phyloP scores from a whole-genome alignment of 1,140 invertebrate species.

The Drosophila persimilis region DNA sequence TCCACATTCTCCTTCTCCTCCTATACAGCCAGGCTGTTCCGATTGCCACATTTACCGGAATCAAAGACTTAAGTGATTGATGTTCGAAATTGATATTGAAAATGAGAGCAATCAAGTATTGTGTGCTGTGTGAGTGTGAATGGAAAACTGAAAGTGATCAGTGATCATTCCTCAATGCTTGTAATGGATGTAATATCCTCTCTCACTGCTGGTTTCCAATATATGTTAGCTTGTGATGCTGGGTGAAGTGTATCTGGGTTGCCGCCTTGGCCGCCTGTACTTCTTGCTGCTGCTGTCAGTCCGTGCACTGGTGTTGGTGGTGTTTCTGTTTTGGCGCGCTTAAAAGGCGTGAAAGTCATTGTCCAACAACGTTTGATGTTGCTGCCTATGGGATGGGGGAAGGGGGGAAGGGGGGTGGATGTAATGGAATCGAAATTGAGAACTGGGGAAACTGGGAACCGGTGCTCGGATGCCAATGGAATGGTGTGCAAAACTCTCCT shows the following conservation, averaged over 20 bases:
- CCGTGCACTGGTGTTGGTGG: constrained; percentile 16
- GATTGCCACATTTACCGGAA: no score
- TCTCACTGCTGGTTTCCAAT: no score
- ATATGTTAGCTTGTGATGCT: background rate
- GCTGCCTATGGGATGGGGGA: constrained; percentile 6
- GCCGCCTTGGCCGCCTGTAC: constrained; percentile 14
- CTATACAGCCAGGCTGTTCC: no score
- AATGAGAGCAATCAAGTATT: no score
- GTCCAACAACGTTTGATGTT: constrained; percentile 55
- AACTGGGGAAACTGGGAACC: constrained; percentile 37
- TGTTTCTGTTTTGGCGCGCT: constrained; percentile 68
- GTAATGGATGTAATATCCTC: background rate
- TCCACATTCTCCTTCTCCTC: no score
- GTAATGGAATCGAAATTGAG: constrained; percentile 7
- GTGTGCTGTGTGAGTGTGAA: no score
- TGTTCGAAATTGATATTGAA: no score
- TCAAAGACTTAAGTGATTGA: no score
- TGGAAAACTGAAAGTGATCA: no score
- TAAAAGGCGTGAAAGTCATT: constrained; percentile 77
- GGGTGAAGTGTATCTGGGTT: constrained; percentile 20
- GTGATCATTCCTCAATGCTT: constrained; percentile 8
- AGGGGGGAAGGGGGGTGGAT: background rate
- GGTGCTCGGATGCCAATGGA: constrained; percentile 53
- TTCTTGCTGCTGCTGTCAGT: constrained; percentile 13
- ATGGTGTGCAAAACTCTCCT: constrained; percentile 67